Evolutionary conservation across 2,888 invertebrate genomes (phyloP).

Genomic region (Epistrophella euchroma): DNA sequence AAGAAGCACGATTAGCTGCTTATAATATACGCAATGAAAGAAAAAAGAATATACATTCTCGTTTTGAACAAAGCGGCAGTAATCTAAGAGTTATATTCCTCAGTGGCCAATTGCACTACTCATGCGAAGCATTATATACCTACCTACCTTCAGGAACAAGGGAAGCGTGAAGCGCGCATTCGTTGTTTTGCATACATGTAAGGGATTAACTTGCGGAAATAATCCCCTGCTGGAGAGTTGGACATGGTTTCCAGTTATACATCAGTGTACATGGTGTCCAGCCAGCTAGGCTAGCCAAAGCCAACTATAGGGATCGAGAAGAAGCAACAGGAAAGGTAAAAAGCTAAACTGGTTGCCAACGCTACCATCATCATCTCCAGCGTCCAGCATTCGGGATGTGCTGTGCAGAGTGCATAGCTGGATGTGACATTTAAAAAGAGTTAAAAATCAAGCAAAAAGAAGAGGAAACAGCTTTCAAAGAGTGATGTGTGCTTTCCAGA

Average conservation of each 20-base stretch:
- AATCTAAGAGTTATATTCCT: slow-evolving; percentile 68
- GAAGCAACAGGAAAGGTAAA: slow-evolving; percentile 59
- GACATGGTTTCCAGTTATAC: slow-evolving; percentile 51
- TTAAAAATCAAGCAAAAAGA: slow-evolving; percentile 13
- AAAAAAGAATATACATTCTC: slow-evolving; percentile 35
- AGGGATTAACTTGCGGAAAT: slow-evolving; percentile 75
- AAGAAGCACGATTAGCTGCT: slow-evolving; percentile 69
- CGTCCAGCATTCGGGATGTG: slow-evolving; percentile 22
- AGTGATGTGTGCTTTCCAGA: slow-evolving; percentile 56
- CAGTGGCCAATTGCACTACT: slow-evolving; percentile 54
- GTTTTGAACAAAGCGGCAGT: slow-evolving; percentile 51
- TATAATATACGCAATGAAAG: slow-evolving; percentile 47
- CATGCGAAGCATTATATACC: slow-evolving; percentile 12
- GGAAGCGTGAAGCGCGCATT: slow-evolving; percentile 42
- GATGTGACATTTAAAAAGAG: slow-evolving; percentile 53
- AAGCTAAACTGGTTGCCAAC: slow-evolving; percentile 65
- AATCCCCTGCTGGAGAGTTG: slow-evolving; percentile 69
- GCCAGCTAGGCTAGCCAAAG: not conserved
- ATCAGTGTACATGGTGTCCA: slow-evolving; percentile 20
- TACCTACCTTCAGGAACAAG: slow-evolving; percentile 24
- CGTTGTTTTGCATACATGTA: slow-evolving; percentile 67
- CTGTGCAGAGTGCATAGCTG: slow-evolving; percentile 28
- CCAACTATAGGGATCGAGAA: slow-evolving; percentile 27
- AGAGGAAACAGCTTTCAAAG: slow-evolving; percentile 47
- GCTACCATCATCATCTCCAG: slow-evolving; percentile 34